Percentiles rank a stretch among this genome's conserved stretches.
Evolutionary conservation across 2,113 vertebrate genomes (phyloP).

Genomic region (Alethe diademata): DNA sequence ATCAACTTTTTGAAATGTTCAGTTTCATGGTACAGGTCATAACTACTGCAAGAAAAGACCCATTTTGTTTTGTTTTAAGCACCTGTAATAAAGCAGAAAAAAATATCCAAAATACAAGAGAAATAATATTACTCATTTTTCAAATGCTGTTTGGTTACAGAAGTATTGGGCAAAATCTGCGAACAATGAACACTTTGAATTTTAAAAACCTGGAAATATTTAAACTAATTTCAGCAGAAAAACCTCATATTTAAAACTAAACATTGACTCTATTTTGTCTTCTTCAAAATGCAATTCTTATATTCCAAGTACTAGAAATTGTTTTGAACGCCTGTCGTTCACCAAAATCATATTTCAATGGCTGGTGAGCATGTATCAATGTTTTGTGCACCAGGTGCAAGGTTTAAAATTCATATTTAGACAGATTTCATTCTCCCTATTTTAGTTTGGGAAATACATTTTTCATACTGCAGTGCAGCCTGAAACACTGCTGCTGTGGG

Average conservation of each 20-base stretch:
- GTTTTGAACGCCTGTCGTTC: background rate
- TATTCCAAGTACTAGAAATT: background rate
- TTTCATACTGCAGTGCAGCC: background rate
- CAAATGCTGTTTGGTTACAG: background rate
- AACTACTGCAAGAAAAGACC: background rate
- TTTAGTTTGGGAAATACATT: background rate
- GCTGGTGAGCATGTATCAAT: background rate
- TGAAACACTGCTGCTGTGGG: rapidly evolving
- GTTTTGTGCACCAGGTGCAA: background rate
- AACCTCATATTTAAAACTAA: background rate
- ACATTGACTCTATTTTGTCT: background rate
- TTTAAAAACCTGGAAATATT: background rate
- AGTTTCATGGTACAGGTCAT: background rate
- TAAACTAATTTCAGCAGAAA: background rate
- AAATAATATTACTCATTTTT: background rate
- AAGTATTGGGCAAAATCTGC: background rate
- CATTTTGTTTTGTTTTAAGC: background rate
- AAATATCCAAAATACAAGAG: background rate
- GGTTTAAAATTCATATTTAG: background rate
- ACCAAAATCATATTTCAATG: background rate
- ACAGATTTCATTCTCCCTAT: background rate
- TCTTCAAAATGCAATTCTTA: background rate
- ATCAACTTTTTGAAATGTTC: background rate
- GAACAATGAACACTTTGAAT: background rate
- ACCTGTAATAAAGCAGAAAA: background rate